These are phyloP conservation scores for Caenorhabditis afra DNA, from an alignment of 2,888 invertebrate species.

Conservation along the genomic window DNA sequence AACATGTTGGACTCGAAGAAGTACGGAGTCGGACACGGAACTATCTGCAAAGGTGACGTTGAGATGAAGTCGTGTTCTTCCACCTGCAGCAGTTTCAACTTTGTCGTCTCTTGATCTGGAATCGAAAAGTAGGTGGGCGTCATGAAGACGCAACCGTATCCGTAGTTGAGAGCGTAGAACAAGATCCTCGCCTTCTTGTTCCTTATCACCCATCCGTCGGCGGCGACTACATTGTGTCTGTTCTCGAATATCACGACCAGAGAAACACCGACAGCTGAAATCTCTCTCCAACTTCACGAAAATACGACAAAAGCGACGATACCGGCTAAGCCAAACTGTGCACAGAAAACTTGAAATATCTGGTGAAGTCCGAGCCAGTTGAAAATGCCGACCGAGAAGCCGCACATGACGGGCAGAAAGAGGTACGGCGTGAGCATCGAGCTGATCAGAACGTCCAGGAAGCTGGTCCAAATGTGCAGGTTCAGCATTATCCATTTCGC, in stretches of 20 bases:
- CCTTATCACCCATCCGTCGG: conserved; percentile 1
- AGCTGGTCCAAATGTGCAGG: conserved; percentile 32
- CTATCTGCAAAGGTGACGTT: conserved; percentile 12
- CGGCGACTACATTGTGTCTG: conserved; percentile 29
- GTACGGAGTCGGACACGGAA: conserved; percentile 27
- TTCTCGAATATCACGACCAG: conserved; percentile 39
- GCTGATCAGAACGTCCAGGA: conserved; percentile 15
- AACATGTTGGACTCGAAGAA: conserved; percentile 34
- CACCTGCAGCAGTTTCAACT: conserved; percentile 10
- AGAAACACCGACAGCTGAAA: conserved; percentile 6
- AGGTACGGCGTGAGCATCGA: conserved; percentile 16
- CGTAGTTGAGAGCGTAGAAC: conserved; percentile 19
- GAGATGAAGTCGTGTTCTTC: no score
- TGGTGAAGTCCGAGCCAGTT: background rate
- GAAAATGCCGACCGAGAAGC: conserved; percentile 13
- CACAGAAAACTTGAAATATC: no score
- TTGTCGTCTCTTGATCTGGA: conserved; percentile 30
- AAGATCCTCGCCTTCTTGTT: conserved; percentile 8
- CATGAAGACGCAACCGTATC: conserved; percentile 24
- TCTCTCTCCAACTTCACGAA: no score
- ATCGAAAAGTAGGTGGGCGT: conserved; percentile 25
- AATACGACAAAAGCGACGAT: no score
- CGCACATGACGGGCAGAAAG: conserved; percentile 3
- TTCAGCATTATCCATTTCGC: conserved; percentile 33
- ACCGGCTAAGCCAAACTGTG: no score